Base-by-base conservation (phyloP, 2,113 vertebrate species). In the Promerops cafer region DNA sequence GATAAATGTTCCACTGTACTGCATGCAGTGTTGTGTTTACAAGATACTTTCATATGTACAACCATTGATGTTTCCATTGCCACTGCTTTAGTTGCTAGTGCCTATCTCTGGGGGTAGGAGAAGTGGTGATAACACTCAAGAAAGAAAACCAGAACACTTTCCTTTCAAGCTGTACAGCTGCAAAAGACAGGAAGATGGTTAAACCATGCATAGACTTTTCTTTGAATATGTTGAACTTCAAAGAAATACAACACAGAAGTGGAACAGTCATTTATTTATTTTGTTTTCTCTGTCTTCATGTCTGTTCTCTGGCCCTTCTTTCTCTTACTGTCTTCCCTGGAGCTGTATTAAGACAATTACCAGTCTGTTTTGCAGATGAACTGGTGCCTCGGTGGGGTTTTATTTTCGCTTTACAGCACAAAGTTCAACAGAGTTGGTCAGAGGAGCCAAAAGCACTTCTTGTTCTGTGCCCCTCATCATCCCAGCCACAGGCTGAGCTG, bases 1-100 rank as follows among this genome's bases (percentile, higher is more conserved):
- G 60, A 82, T 83, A 42, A 61, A 75, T 91, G 87, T 96, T 90
- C 78, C 37, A 82, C 59, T 92, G 47, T 87, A 66, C 61, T 96
- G 94, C 72, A 87, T 97, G 87, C 44, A 2, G n/a, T 90, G 37
- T 90, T 94, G 65, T 84, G 45, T 94, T 94, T 87, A 56, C 64
- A 81, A 68, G 64, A 53, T 91, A 64, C n/a, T 94, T 95, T 70
- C 89, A 16, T 82, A 56, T 24, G 23, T 90, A 83, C 53, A 83
- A 44, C 12, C 18, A 54, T 49, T 52, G 42, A 17, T 93, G 63
- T 85, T 78, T 75, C 39, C 44, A 15, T 57, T 92, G 53, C 93
- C 56, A 23, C 13, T 56, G 21, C 47, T 90, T 80, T 91, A 52
- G 39, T 76, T 83, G n/a, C 57, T 87, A 83, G 84, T 64, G 13